Evolutionary conservation across 2,797 vertebrate species (phyloP), one percentile per base, ranked within the genome.

Genomic region (Sus cebifrons): DNA sequence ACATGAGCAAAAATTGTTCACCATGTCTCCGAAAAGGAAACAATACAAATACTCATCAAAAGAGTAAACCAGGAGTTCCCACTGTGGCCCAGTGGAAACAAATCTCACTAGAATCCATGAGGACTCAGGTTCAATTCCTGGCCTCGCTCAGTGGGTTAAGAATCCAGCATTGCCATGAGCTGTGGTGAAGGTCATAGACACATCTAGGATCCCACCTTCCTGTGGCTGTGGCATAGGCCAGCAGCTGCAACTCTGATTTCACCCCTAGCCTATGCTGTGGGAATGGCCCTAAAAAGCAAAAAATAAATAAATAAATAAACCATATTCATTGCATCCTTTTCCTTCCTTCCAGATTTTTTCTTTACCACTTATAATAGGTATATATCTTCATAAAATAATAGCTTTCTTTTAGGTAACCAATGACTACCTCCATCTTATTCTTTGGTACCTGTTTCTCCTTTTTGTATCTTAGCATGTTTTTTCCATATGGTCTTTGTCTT

Each of bases 11-110:
- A 58, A 83, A 58, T 79, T 85, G 36, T 81, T 95, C 16, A 25
- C 56, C 73, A 79, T 91, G 54, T 82, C 68, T 65, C 52, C 60
- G 67, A 91, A 82, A 91, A 74, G 68, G 49, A 87, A 87, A 75
- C 8, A n/a, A 25, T 87, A 40, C 3, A 18, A n/a, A 67, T 74
- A 25, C 52, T 70, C 54, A 32, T 81, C 40, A 60, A 27, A 68
- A 68, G 29, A 74, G 27, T 74, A 84, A 49, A 49, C 44, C 44
- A 49, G 44, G 44, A 49, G 44, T 49, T 49, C 44, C 44, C 44
- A 49, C 44, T 49, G 44, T 49, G 44, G 44, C 44, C 9, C 44
- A 49, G 6, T 49, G 44, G 44, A 49, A 49, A 49, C 44, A 49
- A 49, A 49, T 49, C 44, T 49, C 6, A 49, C 44, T 49, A 49